Percentiles rank a stretch among this genome's conserved stretches.
These are phyloP conservation scores for Acleris emargana DNA, from an alignment of 2,888 invertebrate genomes.

Conservation along the genomic window DNA sequence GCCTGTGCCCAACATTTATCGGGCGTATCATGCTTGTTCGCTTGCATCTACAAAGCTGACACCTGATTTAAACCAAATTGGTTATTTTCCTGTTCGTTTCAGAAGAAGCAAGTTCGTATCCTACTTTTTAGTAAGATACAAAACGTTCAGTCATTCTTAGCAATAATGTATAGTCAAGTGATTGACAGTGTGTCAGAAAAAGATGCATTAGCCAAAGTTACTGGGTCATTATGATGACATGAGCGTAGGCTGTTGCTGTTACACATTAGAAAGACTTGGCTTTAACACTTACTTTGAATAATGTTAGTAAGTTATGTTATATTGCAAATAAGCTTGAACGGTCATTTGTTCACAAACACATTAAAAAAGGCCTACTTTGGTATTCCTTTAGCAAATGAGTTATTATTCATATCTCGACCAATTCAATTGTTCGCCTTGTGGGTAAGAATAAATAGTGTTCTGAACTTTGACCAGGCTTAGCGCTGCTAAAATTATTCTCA, in stretches of 20 bases:
- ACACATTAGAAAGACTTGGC: not conserved
- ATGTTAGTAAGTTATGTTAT: not conserved
- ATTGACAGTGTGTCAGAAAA: constrained; percentile 12
- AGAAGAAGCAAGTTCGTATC: not conserved
- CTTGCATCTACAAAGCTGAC: constrained; percentile 19
- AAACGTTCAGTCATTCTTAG: constrained; percentile 1
- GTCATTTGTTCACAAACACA: constrained; percentile 9
- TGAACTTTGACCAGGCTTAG: constrained; percentile 33
- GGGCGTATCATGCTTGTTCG: constrained; percentile 18
- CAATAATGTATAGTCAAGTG: not conserved
- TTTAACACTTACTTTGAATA: constrained; percentile 10
- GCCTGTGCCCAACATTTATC: constrained; percentile 24
- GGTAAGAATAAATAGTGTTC: constrained; percentile 10
- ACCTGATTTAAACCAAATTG: constrained; percentile 8
- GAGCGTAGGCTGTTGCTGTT: constrained; percentile 5
- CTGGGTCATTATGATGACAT: constrained; percentile 13
- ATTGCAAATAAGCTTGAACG: constrained; percentile 8
- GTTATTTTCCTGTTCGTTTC: not conserved
- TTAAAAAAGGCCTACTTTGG: not conserved
- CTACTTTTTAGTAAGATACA: constrained; percentile 3
- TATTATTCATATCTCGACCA: constrained; percentile 3
- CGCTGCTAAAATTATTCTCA: constrained; percentile 24
- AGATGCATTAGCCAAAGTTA: constrained; percentile 3
- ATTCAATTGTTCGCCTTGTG: constrained; percentile 7
- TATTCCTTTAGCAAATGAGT: not conserved